Percentiles rank a stretch among this genome's conserved stretches.
These are phyloP conservation scores for Notarius lentiginosus DNA, from an alignment of 2,113 vertebrate species.

Conservation along the genomic window DNA sequence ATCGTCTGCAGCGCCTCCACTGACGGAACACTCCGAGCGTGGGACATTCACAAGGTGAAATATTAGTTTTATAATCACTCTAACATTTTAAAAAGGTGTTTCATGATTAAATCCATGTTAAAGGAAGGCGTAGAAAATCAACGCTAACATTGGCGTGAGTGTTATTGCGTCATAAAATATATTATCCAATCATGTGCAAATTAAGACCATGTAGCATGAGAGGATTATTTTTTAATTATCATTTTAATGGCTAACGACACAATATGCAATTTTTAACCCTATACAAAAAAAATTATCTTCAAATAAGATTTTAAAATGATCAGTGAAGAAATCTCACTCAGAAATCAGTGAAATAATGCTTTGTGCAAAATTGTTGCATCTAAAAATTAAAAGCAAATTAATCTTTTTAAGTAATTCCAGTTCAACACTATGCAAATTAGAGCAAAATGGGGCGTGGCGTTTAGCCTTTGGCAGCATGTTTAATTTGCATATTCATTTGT, in stretches of 20 bases:
- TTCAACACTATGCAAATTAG: background rate
- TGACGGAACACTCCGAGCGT: constrained; percentile 74
- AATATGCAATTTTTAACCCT: too few species aligned
- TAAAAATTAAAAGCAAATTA: background rate
- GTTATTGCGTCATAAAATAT: background rate
- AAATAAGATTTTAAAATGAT: background rate
- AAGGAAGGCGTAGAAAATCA: background rate
- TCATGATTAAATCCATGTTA: background rate
- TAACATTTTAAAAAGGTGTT: background rate
- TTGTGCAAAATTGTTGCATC: background rate
- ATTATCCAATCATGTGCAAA: background rate
- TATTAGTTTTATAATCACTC: background rate
- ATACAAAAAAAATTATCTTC: background rate
- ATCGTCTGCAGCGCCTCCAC: constrained; percentile 73
- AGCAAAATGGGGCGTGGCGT: background rate
- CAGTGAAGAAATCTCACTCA: background rate
- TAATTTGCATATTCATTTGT: background rate
- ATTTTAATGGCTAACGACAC: background rate
- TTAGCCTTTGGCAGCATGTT: background rate
- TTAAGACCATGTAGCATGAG: background rate
- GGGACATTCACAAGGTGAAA: constrained; percentile 72
- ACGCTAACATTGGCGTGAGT: too few species aligned
- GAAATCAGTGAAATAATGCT: background rate
- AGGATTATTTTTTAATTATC: background rate
- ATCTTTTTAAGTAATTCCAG: background rate